Percentiles rank a stretch among this genome's conserved stretches.
phyloP scores from a whole-genome alignment of 2,888 invertebrate species.

The Cabera pusaria region DNA sequence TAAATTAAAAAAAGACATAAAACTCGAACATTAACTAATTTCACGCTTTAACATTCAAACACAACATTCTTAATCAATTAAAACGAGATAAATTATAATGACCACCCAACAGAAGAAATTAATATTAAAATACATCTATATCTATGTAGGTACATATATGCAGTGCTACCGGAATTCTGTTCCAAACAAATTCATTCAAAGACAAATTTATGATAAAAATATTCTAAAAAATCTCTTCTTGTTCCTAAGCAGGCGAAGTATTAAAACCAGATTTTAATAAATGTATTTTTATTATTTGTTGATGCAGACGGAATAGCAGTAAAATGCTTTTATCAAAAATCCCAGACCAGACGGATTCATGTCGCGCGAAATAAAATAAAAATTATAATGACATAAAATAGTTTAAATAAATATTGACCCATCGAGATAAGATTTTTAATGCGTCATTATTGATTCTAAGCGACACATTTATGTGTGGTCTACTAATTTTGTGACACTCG shows the following conservation, averaged over 20 bases:
- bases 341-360: slow-evolving; percentile 8
- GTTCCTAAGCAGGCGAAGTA: no score
- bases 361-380: slow-evolving; percentile 9
- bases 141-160: slow-evolving; percentile 1
- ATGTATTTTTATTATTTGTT: slow-evolving; percentile 14
- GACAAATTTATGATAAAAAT: slow-evolving; percentile 10
- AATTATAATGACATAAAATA: slow-evolving; percentile 11
- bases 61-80: slow-evolving; percentile 1
- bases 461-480: slow-evolving; percentile 29
- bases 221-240: no score
- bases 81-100: slow-evolving; percentile 7
- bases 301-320: slow-evolving; percentile 18
- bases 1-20: no score
- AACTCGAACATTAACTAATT: no score
- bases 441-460: slow-evolving; percentile 33
- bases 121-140: slow-evolving; percentile 10
- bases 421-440: slow-evolving; percentile 20
- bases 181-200: no score
- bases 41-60: no score
- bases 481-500: slow-evolving; percentile 34
- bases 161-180: slow-evolving; percentile 20
- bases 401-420: slow-evolving; percentile 22
- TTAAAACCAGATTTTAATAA: no score
- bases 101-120: slow-evolving; percentile 12
- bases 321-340: slow-evolving; percentile 9